These are phyloP conservation scores for Drosophila quadrilineata DNA, from an alignment of 1,140 invertebrate species.

Conservation along the genomic window DNA sequence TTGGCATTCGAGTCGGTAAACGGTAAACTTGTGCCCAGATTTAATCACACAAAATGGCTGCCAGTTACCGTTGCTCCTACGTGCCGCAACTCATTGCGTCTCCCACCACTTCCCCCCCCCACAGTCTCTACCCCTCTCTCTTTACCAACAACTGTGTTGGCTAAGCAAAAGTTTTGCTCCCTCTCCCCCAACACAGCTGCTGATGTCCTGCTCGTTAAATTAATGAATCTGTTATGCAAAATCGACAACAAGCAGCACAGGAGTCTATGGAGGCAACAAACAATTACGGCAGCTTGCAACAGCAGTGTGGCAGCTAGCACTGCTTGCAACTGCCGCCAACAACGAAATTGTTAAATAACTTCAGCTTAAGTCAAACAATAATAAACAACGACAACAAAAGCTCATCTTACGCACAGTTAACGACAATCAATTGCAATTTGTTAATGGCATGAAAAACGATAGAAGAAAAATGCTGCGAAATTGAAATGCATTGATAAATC, in stretches of 20 bases:
- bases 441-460: too few species aligned
- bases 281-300: conserved; percentile 46
- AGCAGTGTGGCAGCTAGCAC: conserved; percentile 26
- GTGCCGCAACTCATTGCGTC: background rate
- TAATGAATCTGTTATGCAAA: conserved; percentile 79
- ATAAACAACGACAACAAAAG: conserved; percentile 23
- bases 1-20: background rate
- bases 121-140: conserved; percentile 26
- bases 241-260: conserved; percentile 57
- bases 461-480: too few species aligned
- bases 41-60: conserved; percentile 64
- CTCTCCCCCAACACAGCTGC: conserved; percentile 17
- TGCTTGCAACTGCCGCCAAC: background rate
- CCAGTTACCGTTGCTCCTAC: conserved; percentile 29
- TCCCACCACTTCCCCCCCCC: conserved; percentile 2
- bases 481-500: too few species aligned
- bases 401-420: conserved; percentile 25
- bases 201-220: conserved; percentile 47
- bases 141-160: too few species aligned
- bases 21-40: conserved; percentile 58
- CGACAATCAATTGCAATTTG: conserved; percentile 32
- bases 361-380: too few species aligned
- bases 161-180: conserved; percentile 58
- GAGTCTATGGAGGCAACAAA: too few species aligned
- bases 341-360: conserved; percentile 13